Base-by-base conservation (phyloP, 2,113 vertebrate genomes). In the Pyrgilauda ruficollis region DNA sequence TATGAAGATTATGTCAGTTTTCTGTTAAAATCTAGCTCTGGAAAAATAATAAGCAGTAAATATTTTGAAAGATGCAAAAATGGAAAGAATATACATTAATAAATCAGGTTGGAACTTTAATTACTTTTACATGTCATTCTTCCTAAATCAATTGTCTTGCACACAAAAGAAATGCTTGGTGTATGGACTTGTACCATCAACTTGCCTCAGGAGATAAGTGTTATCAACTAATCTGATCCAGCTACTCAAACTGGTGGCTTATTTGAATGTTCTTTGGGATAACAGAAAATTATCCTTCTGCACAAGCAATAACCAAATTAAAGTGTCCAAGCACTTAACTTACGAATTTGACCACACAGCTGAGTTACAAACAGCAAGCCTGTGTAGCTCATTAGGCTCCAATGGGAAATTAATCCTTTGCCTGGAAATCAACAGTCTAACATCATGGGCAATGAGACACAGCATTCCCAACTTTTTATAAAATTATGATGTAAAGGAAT, bases 401-500 rank as follows among this genome's bases (percentile, higher is more conserved):
- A 9, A 73, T 31, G 46, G 27, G 41, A 96, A 92, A 90, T 82
- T 53, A 87, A 69, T 68, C 56, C 86, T 93, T 76, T 79, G 79
- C 69, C 88, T 93, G 56, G 80, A 95, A 92, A 95, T 78, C 86
- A 90, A 77, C 55, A 94, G 37, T 17, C 37, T 81, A 94, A 74
- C 20, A 61, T 64, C 7, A 43, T 16, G 26, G 61, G 44, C 31
- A 93, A 56, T 58, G 37, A 93, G 49, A 95, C 37, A 68, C 1
- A 33, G 27, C 2, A 2, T 24, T 91, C 13, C 52, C 64, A 74
- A 77, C 55, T 50, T 68, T 39, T 35, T 27, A 28, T 27, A 5
- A 52, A 44, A 62, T n/a, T 37, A 47, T 69, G 66, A 49, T 13
- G 11, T n/a, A 77, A 67, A 87, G 15, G 23, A 14, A 27, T 63